Evolutionary conservation across 2,797 vertebrate genomes (phyloP), one percentile per base, ranked within the genome.

Genomic region (Coendou prehensilis): DNA sequence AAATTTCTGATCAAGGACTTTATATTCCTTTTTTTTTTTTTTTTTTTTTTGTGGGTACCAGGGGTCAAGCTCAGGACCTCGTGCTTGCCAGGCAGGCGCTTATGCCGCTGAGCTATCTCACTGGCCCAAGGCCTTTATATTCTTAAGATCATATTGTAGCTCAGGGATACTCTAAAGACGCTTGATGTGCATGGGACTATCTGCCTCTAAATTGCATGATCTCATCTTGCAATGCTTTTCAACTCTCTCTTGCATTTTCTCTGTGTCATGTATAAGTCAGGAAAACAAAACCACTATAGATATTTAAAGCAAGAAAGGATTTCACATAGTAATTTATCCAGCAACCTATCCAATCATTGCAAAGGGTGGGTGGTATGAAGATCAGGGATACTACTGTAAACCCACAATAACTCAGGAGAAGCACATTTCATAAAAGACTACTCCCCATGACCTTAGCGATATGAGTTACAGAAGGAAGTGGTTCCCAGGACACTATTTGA

Each of bases 271-370:
- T 50, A 45, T 81, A 54, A 69, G 13, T 85, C 52, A 88, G 52
- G 67, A 93, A 97, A 96, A 50, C 26, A 93, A 63, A 96, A 63
- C 41, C 20, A 47, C n/a, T 96, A 6, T 54, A 76, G 22, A 28
- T 75, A 85, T 47, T 91, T 95, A 78, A 97, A 96, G 87, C 22
- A 83, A 56, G 17, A 82, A 57, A 33, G 23, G 6, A 91, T 86
- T 84, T 87, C 73, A 56, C 23, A 71, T 26, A 45, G 52, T 20
- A 69, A 93, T 79, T 93, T 90, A 93, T 63, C 91, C 88, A 94
- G 45, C 50, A 87, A 37, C 50, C 73, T 87, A 88, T 63, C 20
- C 4, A 81, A 61, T 73, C 81, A 87, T 45, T 89, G 37, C 63
- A 94, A 93, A 94, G 45, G 6, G 33, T 61, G 6, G n/a, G 9